Evolutionary conservation across 2,113 vertebrate genomes (phyloP).

Genomic region (Gavialis gangeticus): DNA sequence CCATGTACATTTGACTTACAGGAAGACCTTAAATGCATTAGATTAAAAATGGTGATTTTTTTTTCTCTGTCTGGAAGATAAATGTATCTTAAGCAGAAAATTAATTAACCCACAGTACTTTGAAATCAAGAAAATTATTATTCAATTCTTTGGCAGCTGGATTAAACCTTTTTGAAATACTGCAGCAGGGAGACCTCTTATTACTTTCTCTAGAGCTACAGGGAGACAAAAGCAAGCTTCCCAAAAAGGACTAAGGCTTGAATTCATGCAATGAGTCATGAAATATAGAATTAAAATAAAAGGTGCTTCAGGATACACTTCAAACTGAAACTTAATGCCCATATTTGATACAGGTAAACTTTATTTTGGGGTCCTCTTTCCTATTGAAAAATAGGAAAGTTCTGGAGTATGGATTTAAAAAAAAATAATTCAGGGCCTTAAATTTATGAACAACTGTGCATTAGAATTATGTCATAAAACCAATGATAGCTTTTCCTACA

Average conservation of each 20-base stretch:
- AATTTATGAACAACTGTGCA: background rate
- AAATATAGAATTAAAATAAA: background rate
- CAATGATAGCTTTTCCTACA: background rate
- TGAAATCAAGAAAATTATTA: background rate
- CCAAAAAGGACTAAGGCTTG: background rate
- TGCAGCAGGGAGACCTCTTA: background rate
- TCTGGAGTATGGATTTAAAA: background rate
- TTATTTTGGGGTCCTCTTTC: background rate
- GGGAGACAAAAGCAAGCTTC: background rate
- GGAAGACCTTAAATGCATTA: background rate
- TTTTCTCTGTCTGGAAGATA: background rate
- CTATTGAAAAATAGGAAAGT: background rate
- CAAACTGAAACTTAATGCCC: background rate
- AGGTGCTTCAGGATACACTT: background rate
- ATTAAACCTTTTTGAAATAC: conserved; percentile 21
- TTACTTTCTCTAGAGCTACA: background rate
- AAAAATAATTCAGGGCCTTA: background rate
- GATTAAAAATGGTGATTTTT: background rate
- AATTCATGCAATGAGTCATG: background rate
- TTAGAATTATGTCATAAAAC: background rate
- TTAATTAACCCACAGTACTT: background rate
- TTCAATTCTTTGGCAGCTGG: background rate
- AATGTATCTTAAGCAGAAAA: background rate
- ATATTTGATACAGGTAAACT: background rate
- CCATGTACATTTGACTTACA: background rate